Base-by-base conservation (phyloP, 1,140 invertebrate species). In the Calosoma granatense region DNA sequence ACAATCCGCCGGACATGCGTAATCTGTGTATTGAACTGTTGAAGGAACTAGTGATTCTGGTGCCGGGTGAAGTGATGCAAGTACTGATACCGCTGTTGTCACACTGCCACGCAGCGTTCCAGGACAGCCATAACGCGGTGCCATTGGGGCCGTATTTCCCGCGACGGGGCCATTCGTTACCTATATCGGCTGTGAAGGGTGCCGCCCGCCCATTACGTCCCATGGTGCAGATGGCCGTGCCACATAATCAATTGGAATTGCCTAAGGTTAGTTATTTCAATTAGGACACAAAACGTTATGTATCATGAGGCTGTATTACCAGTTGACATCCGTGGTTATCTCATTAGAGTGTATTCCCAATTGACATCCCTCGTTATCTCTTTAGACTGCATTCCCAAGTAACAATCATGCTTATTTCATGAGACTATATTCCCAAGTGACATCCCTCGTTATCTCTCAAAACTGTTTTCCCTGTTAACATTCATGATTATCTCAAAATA, bases 191-290 rank as follows among this genome's bases (percentile, higher is more conserved):
- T 1, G 75, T 77, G 2, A 85, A 86, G 70, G 78, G 78, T 60
- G 70, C 75, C 1, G 72, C 75, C 9, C 74, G 87, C 55, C 84
- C 89, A 12, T 81, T 87, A 0, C 70, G 88, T 36, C 89, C 90
- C 0, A 88, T 91, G 82, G 85, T 93, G 11, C 89, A 92, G 70
- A 92, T 94, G 89, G 84, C 87, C 39, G 83, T 92, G 14, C 86
- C 88, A 9, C 81, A 86, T 57, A 84, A 81, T 61, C 82, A 87
- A 64, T 65, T 90, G 56, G 85, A 87, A 72, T 75, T 83, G 59
- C 71, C 82, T 65, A 79, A 85, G 78, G 79, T 85, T n/a, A n/a
- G n/a, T n/a, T n/a, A 74, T 30, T 30, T 30, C 4, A 4, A 30
- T 30, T n/a, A n/a, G n/a, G n/a, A n/a, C n/a, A n/a, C n/a, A n/a